These are phyloP conservation scores for Tupaia tana DNA, from an alignment of 2,113 vertebrate genomes.

Conservation along the genomic window DNA sequence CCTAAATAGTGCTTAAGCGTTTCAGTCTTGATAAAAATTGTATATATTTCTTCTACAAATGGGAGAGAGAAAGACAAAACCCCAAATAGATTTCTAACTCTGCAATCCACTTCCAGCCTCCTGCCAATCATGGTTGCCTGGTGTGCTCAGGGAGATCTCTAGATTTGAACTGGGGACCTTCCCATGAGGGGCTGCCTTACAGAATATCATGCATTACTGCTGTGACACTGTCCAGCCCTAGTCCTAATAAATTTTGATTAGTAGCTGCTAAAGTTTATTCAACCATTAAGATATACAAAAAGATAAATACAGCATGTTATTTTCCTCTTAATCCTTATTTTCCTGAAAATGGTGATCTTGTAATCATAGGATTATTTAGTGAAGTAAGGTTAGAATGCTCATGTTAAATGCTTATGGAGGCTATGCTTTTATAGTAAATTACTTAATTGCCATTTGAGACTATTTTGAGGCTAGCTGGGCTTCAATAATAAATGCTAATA, in stretches of 20 bases:
- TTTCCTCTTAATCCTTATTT: not conserved
- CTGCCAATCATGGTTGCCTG: too few relatives aligned
- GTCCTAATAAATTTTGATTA: not conserved
- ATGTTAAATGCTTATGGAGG: not conserved
- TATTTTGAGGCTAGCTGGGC: not conserved
- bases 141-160: too few relatives aligned
- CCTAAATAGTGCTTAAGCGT: not conserved
- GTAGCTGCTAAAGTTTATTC: not conserved
- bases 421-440: constrained; percentile 41
- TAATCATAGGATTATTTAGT: not conserved
- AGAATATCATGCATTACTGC: too few relatives aligned
- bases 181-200: too few relatives aligned
- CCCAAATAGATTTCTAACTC: too few relatives aligned
- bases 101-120: too few relatives aligned
- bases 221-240: too few relatives aligned
- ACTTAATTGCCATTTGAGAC: constrained; percentile 27
- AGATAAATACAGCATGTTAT: not conserved
- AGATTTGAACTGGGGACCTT: too few relatives aligned
- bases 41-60: too few relatives aligned
- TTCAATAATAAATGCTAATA: constrained; percentile 44
- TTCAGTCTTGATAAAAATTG: too few relatives aligned
- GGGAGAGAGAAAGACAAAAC: too few relatives aligned
- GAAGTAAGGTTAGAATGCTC: not conserved
- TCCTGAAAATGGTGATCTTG: not conserved
- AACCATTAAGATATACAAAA: not conserved